Conservation (phyloP, 2,113 vertebrate species). For the Pterocles gutturalis region DNA sequence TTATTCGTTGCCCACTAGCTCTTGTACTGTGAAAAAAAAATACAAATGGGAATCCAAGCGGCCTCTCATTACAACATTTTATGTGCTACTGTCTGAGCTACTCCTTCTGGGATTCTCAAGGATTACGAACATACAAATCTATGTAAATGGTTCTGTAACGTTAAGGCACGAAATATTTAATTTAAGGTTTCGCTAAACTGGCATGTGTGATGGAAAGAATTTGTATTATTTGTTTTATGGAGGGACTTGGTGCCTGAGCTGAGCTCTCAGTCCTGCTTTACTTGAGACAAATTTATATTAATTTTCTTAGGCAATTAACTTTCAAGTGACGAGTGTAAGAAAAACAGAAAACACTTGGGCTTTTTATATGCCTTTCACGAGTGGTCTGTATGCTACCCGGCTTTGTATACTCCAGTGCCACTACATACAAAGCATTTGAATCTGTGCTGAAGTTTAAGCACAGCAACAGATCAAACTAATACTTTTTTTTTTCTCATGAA, state of each 20-base stretch:
- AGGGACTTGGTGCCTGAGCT: neutral
- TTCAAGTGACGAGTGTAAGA: neutral
- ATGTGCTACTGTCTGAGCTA: neutral
- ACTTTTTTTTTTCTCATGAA: neutral
- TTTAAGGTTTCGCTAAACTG: neutral
- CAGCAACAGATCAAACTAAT: neutral
- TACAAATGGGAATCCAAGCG: neutral
- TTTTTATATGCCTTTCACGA: neutral
- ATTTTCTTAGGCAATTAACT: neutral
- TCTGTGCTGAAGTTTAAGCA: neutral
- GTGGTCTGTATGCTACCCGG: neutral
- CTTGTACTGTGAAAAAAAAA: neutral
- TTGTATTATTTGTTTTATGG: neutral
- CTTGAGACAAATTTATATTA: neutral
- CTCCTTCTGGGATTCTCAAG: neutral
- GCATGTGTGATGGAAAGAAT: neutral
- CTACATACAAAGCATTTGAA: neutral
- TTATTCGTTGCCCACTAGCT: neutral
- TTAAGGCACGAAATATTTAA: neutral
- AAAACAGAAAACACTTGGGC: neutral
- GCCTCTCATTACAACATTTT: neutral
- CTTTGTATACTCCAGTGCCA: neutral
- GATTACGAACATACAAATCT: accelerated
- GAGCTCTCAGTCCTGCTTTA: neutral
- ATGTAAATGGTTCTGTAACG: neutral